A percentile compares a stretch with the other conserved stretches of the same genome.
Evolutionary conservation across 64 coral and sea anemone genomes (phyloP).

Genomic region (Orbicella faveolata): DNA sequence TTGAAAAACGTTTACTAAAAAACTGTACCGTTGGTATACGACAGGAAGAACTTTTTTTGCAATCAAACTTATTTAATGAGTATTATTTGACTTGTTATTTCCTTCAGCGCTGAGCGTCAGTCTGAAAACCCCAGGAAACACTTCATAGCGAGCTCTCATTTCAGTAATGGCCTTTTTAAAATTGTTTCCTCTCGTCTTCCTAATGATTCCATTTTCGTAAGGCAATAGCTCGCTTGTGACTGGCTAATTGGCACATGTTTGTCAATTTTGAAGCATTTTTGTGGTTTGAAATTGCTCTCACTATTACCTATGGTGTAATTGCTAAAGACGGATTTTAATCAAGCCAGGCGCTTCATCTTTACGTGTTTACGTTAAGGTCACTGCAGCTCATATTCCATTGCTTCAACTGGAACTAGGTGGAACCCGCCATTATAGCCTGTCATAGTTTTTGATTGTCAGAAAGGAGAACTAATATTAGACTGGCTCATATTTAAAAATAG

Average conservation of each 20-base stretch:
- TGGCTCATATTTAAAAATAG: not conserved
- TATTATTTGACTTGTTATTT: not conserved
- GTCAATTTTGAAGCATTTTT: not conserved
- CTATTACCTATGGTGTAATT: not conserved
- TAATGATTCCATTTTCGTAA: not conserved
- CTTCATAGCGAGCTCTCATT: not conserved
- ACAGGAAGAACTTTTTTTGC: not conserved
- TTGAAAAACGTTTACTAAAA: not conserved
- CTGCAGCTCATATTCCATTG: not conserved
- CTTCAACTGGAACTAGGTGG: not conserved
- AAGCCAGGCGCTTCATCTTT: not conserved
- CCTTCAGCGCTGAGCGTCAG: too few species aligned
- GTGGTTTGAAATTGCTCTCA: not conserved
- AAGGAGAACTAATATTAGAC: not conserved
- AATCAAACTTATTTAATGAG: not conserved
- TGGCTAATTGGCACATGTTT: not conserved
- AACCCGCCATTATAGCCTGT: not conserved
- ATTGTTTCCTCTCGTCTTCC: not conserved
- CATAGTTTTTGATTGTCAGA: not conserved
- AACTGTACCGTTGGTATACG: not conserved
- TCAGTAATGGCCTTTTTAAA: slow-evolving; percentile 7
- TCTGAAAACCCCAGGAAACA: not conserved
- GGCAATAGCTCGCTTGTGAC: not conserved
- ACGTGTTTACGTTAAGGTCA: not conserved
- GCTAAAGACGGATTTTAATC: not conserved